Conservation (phyloP, 2,888 invertebrate species). For the Tachina fera region DNA sequence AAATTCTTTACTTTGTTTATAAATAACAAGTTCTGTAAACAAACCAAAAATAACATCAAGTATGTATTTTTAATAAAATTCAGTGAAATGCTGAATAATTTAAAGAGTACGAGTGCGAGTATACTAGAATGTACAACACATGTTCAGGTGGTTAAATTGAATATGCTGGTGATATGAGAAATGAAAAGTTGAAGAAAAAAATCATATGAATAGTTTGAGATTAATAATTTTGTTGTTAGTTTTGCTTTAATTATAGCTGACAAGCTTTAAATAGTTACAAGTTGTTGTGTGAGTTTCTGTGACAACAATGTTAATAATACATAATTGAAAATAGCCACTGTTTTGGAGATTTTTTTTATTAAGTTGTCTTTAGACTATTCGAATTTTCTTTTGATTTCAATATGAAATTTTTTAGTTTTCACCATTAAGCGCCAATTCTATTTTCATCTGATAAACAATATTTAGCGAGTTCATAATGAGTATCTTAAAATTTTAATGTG, state of each 20-base stretch:
- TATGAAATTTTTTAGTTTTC: no score
- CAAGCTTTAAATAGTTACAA: conserved; percentile 42
- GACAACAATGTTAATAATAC: background rate
- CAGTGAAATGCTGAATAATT: conserved; percentile 4
- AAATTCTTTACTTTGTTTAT: conserved; percentile 48
- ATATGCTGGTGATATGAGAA: conserved; percentile 14
- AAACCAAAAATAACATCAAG: conserved; percentile 1
- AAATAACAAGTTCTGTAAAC: conserved; percentile 14
- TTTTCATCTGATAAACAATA: no score
- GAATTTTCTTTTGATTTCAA: no score
- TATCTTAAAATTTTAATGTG: no score
- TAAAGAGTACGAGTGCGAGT: background rate
- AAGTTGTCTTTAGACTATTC: no score
- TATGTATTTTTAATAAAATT: conserved; percentile 19
- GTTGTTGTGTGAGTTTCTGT: background rate
- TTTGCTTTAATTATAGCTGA: conserved; percentile 63
- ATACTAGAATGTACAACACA: background rate
- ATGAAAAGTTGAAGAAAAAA: conserved; percentile 3
- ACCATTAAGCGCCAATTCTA: no score
- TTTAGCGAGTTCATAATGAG: no score
- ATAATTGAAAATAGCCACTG: background rate
- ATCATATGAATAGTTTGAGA: conserved; percentile 35
- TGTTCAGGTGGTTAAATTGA: conserved; percentile 6
- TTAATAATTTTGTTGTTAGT: conserved; percentile 36
- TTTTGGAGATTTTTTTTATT: background rate